Percentiles rank a stretch among this genome's conserved stretches.
These are phyloP conservation scores for Dissostichus mawsoni DNA, from an alignment of 2,113 vertebrate species.

Conservation along the genomic window DNA sequence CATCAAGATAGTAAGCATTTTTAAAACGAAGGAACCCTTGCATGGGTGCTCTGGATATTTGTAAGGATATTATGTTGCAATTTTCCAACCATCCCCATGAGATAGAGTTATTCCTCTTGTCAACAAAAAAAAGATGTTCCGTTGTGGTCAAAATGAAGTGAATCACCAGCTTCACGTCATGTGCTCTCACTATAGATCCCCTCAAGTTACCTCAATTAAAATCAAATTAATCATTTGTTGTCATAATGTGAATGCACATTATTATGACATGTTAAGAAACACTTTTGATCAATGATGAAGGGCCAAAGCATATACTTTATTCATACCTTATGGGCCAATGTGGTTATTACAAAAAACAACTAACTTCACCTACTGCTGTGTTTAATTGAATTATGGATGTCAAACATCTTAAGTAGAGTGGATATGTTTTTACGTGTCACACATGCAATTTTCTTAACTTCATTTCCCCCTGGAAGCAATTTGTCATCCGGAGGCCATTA, in stretches of 20 bases:
- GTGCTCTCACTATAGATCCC: neutral
- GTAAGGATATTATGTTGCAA: constrained; percentile 64
- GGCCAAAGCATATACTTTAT: constrained; percentile 2
- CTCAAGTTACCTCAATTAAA: neutral
- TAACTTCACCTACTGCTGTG: constrained; percentile 41
- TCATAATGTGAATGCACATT: neutral
- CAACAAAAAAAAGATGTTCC: constrained; percentile 40
- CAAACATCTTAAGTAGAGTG: constrained; percentile 66
- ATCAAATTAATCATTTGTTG: neutral
- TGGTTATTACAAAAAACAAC: constrained; percentile 8
- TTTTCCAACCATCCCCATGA: constrained; percentile 55
- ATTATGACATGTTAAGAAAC: neutral
- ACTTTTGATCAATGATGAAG: neutral
- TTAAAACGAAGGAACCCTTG: constrained; percentile 70
- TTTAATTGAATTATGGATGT: constrained; percentile 73
- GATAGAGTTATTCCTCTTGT: constrained; percentile 29
- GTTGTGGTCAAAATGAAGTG: constrained; percentile 26
- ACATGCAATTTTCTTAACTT: constrained; percentile 79
- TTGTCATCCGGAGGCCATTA: constrained; percentile 87
- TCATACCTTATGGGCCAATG: constrained; percentile 8
- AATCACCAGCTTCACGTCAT: constrained; percentile 5
- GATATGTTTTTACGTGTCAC: constrained; percentile 78
- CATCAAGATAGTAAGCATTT: constrained; percentile 75
- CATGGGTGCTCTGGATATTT: constrained; percentile 57
- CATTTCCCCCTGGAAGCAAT: constrained; percentile 83